A percentile compares a stretch with the other conserved stretches of the same genome.
Evolutionary conservation across 2,888 invertebrate species (phyloP).

Genomic region (Leucoptera coffeella): DNA sequence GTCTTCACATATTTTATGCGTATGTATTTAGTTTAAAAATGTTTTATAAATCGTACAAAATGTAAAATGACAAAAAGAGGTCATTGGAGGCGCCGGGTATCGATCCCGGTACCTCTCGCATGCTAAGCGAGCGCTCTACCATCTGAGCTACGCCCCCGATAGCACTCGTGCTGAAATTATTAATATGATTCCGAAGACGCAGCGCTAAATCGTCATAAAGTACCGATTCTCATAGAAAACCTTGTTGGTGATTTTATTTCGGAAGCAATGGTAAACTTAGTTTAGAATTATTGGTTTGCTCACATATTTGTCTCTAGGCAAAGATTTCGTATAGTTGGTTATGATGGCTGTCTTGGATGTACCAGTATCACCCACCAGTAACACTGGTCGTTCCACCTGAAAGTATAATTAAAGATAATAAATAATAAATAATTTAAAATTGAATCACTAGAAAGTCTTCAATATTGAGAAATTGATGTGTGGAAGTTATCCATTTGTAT

Average conservation of each 20-base stretch:
- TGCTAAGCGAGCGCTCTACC: constrained; percentile 55
- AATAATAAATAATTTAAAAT: constrained; percentile 58
- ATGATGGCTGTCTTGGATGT: constrained; percentile 91
- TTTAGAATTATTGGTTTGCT: too few species aligned
- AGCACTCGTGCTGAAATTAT: too few species aligned
- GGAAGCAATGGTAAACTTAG: too few species aligned
- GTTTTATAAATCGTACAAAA: too few species aligned
- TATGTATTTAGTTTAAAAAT: too few species aligned
- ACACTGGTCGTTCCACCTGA: constrained; percentile 68
- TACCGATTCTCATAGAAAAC: too few species aligned
- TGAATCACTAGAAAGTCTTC: background rate
- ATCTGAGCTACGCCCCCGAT: constrained; percentile 55
- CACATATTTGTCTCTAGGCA: constrained; percentile 64
- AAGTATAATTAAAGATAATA: constrained; percentile 21
- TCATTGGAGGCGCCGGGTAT: constrained; percentile 52
- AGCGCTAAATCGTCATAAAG: too few species aligned
- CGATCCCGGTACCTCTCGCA: constrained; percentile 53
- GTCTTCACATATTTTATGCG: too few species aligned
- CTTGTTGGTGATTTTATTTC: too few species aligned
- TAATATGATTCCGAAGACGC: too few species aligned
- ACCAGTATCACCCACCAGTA: constrained; percentile 86
- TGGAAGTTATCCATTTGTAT: too few species aligned
- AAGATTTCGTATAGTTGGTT: constrained; percentile 67
- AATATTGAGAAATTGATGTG: background rate
- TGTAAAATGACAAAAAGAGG: too few species aligned